Evolutionary conservation across 64 coral and sea anemone species (phyloP), one percentile per base, ranked within the genome.

Genomic region (Cladopsammia gracilis): DNA sequence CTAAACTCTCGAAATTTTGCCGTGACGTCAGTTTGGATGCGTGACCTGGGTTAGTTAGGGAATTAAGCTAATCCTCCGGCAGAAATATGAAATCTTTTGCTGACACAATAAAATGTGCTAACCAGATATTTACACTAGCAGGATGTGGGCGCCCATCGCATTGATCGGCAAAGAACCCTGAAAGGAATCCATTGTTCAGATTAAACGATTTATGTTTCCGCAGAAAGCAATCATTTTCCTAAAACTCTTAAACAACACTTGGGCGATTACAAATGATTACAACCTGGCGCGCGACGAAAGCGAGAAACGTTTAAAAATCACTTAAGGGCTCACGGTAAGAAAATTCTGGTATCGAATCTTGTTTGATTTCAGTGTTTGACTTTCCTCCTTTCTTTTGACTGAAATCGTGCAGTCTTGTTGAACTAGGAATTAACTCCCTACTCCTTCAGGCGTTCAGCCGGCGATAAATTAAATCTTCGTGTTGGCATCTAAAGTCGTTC

Each of bases 181-280:
- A 84, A 84, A 84, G 61, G 61, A 67, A 48, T 24, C 11, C 61
- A 84, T 84, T 84, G 80, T 84, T 84, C 44, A 84, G 44, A 67
- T 84, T 50, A 84, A 84, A 84, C 80, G 80, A 84, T 50, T 84
- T 84, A 84, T 84, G 80, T 84, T 84, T 84, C 80, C 80, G 80
- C 80, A 84, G 62, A 84, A 68, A 66, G 62, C 80, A 84, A 84
- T 64, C 43, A 67, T 24, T 84, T 84, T 84, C 44, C 25, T 68
- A 64, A 84, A 84, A 43, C 19, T 47, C 80, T 49, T 49, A 64
- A 64, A 19, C 57, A 82, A 60, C 12, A 79, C 77, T 34, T 82
- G 45, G 19, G 26, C 80, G 19, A 67, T 79, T 7, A 79, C 62
- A 12, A 62, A 51, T 13, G 79, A 83, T 67, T 84, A 48, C 60